Evolutionary conservation across 2,888 invertebrate species (phyloP).

Genomic region (Strigamia transsilvanica): DNA sequence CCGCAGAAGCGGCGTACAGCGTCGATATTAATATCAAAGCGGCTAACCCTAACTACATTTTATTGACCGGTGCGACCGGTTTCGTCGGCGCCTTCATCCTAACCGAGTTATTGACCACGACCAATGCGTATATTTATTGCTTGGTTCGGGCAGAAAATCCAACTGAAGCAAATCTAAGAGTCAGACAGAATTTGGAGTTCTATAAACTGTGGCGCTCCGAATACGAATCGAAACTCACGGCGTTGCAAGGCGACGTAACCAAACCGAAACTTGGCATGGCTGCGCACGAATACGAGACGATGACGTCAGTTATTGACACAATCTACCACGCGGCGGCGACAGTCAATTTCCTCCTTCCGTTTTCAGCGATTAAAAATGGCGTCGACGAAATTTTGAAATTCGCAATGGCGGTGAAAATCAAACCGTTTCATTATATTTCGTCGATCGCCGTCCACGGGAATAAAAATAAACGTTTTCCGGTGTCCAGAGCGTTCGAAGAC

Average conservation of each 20-base stretch:
- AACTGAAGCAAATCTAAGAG: not conserved
- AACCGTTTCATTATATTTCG: constrained; percentile 28
- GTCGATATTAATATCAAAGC: not conserved
- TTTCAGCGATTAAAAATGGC: not conserved
- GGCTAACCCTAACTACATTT: not conserved
- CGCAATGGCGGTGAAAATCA: not conserved
- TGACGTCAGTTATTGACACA: not conserved
- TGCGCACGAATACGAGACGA: not conserved
- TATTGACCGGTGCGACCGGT: constrained; percentile 20
- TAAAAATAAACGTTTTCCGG: not conserved
- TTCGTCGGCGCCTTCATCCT: constrained; percentile 27
- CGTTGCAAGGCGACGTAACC: not conserved
- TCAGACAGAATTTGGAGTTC: not conserved
- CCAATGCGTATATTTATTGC: not conserved
- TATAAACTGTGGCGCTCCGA: not conserved
- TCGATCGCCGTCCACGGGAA: constrained; percentile 23
- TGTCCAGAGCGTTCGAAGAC: not conserved
- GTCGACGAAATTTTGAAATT: not conserved
- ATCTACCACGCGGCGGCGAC: not conserved
- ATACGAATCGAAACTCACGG: not conserved
- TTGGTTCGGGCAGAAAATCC: not conserved
- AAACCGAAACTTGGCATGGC: not conserved
- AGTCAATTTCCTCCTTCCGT: constrained; percentile 13
- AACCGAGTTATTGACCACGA: not conserved
- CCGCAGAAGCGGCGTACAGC: not conserved